Base-by-base conservation (phyloP, 2,113 vertebrate genomes). In the rabbit (Oryctolagus cuniculus) region DNA sequence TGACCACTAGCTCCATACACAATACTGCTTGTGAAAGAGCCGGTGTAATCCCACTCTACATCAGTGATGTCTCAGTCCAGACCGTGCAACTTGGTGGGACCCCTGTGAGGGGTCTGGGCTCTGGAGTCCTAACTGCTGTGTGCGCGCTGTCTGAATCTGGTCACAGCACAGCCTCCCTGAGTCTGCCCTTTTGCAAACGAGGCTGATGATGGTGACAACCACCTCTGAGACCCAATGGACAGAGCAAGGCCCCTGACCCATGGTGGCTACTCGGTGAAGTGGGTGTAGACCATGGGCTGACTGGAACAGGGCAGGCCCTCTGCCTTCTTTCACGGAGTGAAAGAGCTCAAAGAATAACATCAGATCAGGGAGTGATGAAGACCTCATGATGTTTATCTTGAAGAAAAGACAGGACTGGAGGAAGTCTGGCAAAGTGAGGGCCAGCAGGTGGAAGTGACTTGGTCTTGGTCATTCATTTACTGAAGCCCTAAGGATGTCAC, bases 31-130 rank as follows among this genome's bases (percentile, higher is more conserved):
- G 5, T 36, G 51, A 24, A 81, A 63, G 49, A 44, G 9, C 34
- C 5, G 8, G 12, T 16, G 17, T 16, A 1, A n/a, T 17, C 58
- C 6, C 25, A 0, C 0, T 6, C 10, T 29, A 3, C 13, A 25
- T n/a, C 27, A 2, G 3, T 22, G 2, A 2, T 31, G 7, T 24
- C 29, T 51, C 8, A n/a, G 25, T 70, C 70, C 34, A 10, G 49
- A 17, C 24, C 64, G 31, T 74, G 49, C 36, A 1, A 25, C 58
- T 1, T 36, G 67, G 49, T 4, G 13, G 83, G 72, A 51, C 75
- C 22, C 44, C 22, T 29, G 8, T 0, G 31, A 55, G 15, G 11
- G 78, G 53, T 36, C 87, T 72, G 67, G 61, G 2, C 13, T 31
- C 63, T 4, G 34, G 15, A 95, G 53, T 25, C 36, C 44, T 21